phyloP scores from a whole-genome alignment of 2,113 vertebrate species.

The Micromys minutus region DNA sequence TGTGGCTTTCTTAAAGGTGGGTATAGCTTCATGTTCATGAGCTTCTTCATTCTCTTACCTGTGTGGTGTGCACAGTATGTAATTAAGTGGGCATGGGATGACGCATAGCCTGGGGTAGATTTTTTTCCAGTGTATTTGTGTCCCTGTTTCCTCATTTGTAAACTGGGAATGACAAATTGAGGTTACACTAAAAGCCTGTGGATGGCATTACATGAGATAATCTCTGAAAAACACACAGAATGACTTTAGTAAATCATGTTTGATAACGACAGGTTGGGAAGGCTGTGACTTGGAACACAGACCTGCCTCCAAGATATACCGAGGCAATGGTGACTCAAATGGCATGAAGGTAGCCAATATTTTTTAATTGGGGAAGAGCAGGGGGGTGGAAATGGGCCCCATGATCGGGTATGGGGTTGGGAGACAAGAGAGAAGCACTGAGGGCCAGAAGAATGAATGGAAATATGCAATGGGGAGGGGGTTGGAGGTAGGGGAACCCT shows the following conservation, averaged over 20 bases:
- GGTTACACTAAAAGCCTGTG: neutral
- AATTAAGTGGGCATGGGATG: neutral
- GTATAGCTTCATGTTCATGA: neutral
- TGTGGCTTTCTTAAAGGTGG: neutral
- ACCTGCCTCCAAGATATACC: neutral
- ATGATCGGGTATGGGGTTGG: too few species aligned
- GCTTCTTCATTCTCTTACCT: neutral
- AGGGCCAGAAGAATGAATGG: too few species aligned
- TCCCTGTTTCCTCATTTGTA: slow-evolving; percentile 1
- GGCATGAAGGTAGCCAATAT: neutral
- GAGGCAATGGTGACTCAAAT: neutral
- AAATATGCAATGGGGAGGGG: too few species aligned
- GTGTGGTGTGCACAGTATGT: neutral
- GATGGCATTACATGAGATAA: neutral
- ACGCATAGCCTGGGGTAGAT: neutral
- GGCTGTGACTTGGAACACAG: neutral
- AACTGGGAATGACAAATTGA: neutral
- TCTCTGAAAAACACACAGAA: neutral
- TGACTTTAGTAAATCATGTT: neutral
- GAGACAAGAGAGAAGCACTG: too few species aligned
- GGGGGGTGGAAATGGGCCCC: too few species aligned
- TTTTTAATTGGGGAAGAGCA: neutral
- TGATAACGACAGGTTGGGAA: neutral
- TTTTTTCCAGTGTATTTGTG: neutral
- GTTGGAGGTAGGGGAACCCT: too few species aligned